These are phyloP conservation scores for Mimas tiliae DNA, from an alignment of 2,888 invertebrate genomes.

Conservation along the genomic window DNA sequence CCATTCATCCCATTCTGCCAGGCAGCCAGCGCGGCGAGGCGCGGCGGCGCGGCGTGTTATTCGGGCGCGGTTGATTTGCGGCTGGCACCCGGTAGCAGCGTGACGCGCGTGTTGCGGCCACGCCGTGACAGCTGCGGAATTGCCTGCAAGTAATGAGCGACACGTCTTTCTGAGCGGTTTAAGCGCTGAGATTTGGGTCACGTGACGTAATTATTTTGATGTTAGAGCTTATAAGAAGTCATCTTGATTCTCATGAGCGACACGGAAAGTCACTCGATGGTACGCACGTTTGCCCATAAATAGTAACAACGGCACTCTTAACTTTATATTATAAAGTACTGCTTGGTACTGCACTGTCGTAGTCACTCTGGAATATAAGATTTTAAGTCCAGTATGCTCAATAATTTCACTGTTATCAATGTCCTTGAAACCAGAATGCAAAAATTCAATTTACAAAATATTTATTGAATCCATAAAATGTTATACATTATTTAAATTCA, in stretches of 20 bases:
- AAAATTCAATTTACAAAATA: too few relatives aligned
- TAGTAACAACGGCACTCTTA: too few relatives aligned
- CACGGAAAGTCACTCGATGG: too few relatives aligned
- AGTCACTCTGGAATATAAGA: too few relatives aligned
- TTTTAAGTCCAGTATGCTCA: too few relatives aligned
- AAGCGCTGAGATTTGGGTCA: slow-evolving; percentile 15
- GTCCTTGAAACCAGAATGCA: too few relatives aligned
- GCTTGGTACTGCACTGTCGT: too few relatives aligned
- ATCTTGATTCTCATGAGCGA: neutral
- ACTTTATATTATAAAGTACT: too few relatives aligned
- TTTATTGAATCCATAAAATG: too few relatives aligned
- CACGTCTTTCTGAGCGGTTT: slow-evolving; percentile 25
- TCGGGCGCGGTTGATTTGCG: slow-evolving; percentile 29
- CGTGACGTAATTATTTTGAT: slow-evolving; percentile 12
- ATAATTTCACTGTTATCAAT: too few relatives aligned
- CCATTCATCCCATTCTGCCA: neutral
- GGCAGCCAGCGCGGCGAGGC: neutral
- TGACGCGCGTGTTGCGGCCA: slow-evolving; percentile 36
- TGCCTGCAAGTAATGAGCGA: slow-evolving; percentile 31
- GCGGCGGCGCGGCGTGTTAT: slow-evolving; percentile 16
- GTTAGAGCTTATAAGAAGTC: neutral
- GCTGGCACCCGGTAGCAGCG: slow-evolving; percentile 34
- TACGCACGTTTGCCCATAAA: too few relatives aligned
- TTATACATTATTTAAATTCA: too few relatives aligned
- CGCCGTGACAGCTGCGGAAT: slow-evolving; percentile 41